Conservation (phyloP, 2,888 invertebrate genomes). For the Micoletzkya japonica region DNA sequence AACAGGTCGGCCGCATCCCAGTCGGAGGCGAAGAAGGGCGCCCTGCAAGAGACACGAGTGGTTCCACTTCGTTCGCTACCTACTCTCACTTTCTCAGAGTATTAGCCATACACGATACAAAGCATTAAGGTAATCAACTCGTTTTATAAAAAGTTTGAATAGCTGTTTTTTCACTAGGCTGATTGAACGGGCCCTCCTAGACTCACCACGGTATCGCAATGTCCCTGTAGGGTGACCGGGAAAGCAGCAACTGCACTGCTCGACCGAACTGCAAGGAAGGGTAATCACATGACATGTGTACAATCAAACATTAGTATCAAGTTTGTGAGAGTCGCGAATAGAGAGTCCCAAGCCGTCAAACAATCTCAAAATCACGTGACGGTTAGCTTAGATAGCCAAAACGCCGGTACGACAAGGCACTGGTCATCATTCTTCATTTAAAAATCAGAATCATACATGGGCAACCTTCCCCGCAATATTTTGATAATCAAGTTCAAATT, state of each 20-base stretch:
- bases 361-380: no score
- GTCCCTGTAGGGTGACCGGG: constrained; percentile 76
- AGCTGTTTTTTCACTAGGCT: background rate
- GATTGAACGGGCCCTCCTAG: background rate
- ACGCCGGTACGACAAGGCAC: no score
- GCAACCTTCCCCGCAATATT: no score
- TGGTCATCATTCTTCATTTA: no score
- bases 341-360: no score
- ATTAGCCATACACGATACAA: background rate
- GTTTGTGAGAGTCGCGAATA: no score
- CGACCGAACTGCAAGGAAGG: constrained; percentile 76
- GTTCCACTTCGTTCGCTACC: background rate
- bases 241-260: constrained; percentile 82
- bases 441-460: no score
- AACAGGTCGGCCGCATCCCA: constrained; percentile 89
- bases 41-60: constrained; percentile 10
- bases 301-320: no score
- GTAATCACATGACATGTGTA: background rate
- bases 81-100: background rate
- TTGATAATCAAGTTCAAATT: no score
- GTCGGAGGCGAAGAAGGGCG: constrained; percentile 71
- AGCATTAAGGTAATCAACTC: background rate
- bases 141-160: no score
- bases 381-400: no score
- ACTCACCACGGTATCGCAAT: constrained; percentile 52